These are phyloP conservation scores for Dioctria linearis DNA, from an alignment of 2,888 invertebrate species.

Conservation along the genomic window DNA sequence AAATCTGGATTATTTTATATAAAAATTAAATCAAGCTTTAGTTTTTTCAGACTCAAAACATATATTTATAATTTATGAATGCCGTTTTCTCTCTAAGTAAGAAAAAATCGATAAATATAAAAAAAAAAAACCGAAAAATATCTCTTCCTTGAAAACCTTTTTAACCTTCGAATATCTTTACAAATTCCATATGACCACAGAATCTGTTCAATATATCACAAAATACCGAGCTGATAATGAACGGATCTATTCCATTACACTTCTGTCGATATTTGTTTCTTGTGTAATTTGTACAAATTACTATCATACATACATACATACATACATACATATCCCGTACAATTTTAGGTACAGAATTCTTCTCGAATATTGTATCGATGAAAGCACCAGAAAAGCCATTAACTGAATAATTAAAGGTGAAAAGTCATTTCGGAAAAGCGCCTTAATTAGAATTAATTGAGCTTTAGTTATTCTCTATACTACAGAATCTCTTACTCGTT, in stretches of 20 bases:
- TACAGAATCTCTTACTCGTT: background rate
- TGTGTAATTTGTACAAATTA: constrained; percentile 33
- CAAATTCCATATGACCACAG: constrained; percentile 23
- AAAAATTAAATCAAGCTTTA: too few species aligned
- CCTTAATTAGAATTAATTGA: constrained; percentile 51
- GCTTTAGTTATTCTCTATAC: background rate
- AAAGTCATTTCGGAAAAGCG: constrained; percentile 45
- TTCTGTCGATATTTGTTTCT: background rate
- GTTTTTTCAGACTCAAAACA: too few species aligned
- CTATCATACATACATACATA: constrained; percentile 2
- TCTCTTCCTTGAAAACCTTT: background rate
- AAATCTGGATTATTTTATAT: too few species aligned
- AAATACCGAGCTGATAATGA: constrained; percentile 16
- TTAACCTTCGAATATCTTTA: constrained; percentile 9
- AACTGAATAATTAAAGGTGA: constrained; percentile 47
- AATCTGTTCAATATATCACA: background rate
- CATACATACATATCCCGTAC: too few species aligned
- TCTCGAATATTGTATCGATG: constrained; percentile 7
- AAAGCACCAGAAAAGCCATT: constrained; percentile 42
- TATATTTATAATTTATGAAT: too few species aligned
- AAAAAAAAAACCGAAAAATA: background rate
- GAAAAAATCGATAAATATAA: too few species aligned
- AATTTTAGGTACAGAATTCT: too few species aligned
- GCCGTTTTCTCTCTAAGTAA: too few species aligned
- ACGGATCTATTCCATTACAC: constrained; percentile 1